Evolutionary conservation across 2,113 vertebrate species (phyloP), one percentile per base, ranked within the genome.

Genomic region (Phodopus roborovskii): DNA sequence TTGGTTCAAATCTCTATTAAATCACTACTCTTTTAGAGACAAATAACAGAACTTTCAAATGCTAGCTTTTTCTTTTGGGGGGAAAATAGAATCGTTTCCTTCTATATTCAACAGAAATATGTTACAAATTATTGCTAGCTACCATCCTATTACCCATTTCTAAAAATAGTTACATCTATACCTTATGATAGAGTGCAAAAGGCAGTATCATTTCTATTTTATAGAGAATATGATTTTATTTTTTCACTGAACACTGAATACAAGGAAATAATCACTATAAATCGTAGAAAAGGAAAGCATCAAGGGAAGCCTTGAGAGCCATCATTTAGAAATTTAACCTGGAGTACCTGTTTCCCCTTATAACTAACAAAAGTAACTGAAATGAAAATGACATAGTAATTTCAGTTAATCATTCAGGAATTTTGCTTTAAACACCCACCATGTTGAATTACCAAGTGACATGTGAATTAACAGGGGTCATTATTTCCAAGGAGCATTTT

Each of bases 11-110:
- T 50, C 58, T 3, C 13, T 24, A 71, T 93, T 89, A 86, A 77
- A 90, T 74, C 39, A 78, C 3, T 53, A 48, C 13, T 85, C 33
- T 13, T 83, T 83, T 92, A 60, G 73, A 28, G 48, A 12, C 73
- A 19, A 75, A 85, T 28, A 85, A 84, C 4, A 81, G 39, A 71
- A 71, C 13, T 89, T 86, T 71, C 58, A 50, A 45, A 20, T 15
- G 30, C 4, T 93, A 9, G 15, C n/a, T 92, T 92, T 88, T 88
- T 36, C 53, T 83, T 73, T 60, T 9, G 7, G 90, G n/a, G 94
- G 94, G 92, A 89, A 95, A 86, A 77, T 50, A 15, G 81, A 64
- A 82, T 56, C 4, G 62, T 82, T 96, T 87, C 36, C 68, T 77
- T 90, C 26, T 26, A 56, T 17, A 83, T 45, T 48, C 33, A 78